Conservation (phyloP, 2,113 vertebrate species). For the Periophthalmus modestus region DNA sequence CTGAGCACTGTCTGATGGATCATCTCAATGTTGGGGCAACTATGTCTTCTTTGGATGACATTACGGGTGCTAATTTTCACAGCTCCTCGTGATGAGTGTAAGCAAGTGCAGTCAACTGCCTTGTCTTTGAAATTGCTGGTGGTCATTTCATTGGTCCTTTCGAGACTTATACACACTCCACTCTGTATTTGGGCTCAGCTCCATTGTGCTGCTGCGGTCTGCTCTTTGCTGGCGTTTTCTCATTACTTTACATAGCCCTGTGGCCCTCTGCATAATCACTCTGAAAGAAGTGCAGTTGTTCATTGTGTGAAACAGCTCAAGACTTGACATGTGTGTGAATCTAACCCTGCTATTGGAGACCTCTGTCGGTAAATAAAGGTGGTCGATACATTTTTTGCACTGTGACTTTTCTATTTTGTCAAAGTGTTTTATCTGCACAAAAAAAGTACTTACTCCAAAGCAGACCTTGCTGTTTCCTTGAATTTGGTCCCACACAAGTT, state of each 20-base stretch:
- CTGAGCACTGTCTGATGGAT: conserved; percentile 17
- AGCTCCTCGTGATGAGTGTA: conserved; percentile 40
- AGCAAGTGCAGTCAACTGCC: conserved; percentile 34
- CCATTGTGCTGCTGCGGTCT: conserved; percentile 53
- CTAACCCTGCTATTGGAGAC: conserved; percentile 80
- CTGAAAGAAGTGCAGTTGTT: conserved; percentile 81
- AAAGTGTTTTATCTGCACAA: background rate
- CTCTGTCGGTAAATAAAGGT: conserved; percentile 83
- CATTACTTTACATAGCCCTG: conserved; percentile 52
- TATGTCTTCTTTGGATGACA: conserved; percentile 22
- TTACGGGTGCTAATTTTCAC: conserved; percentile 30
- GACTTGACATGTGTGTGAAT: conserved; percentile 78
- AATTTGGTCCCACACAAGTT: too few relatives aligned
- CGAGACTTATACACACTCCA: conserved; percentile 63
- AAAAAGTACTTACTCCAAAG: background rate
- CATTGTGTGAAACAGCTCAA: conserved; percentile 69
- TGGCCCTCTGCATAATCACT: conserved; percentile 75
- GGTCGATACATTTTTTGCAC: conserved; percentile 74
- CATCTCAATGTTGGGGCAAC: conserved; percentile 27
- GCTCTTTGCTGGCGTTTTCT: conserved; percentile 54
- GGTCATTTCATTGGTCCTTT: conserved; percentile 26
- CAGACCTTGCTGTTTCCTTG: too few relatives aligned
- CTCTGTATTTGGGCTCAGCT: conserved; percentile 55
- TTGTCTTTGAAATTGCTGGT: conserved; percentile 35
- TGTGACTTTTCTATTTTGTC: conserved; percentile 32